Base-by-base conservation (phyloP, 1,140 invertebrate genomes). In the Aphelenchoides avenae region DNA sequence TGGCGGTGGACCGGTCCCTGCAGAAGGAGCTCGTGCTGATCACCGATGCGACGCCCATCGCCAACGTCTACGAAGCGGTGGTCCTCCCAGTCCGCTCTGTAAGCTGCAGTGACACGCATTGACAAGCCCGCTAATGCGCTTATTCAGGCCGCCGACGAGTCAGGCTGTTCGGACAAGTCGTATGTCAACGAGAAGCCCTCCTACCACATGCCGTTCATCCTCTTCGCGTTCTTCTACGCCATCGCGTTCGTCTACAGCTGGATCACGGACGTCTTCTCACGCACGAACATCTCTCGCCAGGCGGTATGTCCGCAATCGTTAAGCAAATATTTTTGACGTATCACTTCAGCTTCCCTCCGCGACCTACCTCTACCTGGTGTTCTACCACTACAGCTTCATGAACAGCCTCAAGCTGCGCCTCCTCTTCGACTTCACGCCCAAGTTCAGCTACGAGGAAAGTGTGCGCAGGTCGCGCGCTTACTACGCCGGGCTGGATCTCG, bases 331-430 rank as follows among this genome's bases (percentile, higher is more conserved):
- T n/a, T n/a, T n/a, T n/a, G n/a, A n/a, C n/a, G n/a, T 18, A 15
- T 22, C n/a, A 36, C 54, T 22, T 50, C 58, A 61, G 64, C 29
- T 71, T 30, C 65, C 65, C 9, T 66, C 56, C 29, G 39, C 66
- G 6, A 30, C 27, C 9, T 49, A 55, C 29, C 13, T 70, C 13
- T 67, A 71, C 41, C 50, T 67, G 18, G 15, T 71, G 33, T 37
- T 70, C 9, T 60, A 49, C n/a, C 65, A 67, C 24, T 67, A 68
- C 66, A 67, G 66, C 22, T 70, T 65, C 52, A 54, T 66, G 13
- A 60, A 43, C 30, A 50, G 68, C 31, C 70, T 44, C 36, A 60
- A 54, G n/a, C 36, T 71, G 18, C 60, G 60, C 18, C n/a, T 67
- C 1, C 54, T 65, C 31, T 54, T 70, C 29, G 43, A 70, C 33